Evolutionary conservation across 2,888 invertebrate genomes (phyloP), one percentile per base, ranked within the genome.

Genomic region (Lomographa bimaculata): DNA sequence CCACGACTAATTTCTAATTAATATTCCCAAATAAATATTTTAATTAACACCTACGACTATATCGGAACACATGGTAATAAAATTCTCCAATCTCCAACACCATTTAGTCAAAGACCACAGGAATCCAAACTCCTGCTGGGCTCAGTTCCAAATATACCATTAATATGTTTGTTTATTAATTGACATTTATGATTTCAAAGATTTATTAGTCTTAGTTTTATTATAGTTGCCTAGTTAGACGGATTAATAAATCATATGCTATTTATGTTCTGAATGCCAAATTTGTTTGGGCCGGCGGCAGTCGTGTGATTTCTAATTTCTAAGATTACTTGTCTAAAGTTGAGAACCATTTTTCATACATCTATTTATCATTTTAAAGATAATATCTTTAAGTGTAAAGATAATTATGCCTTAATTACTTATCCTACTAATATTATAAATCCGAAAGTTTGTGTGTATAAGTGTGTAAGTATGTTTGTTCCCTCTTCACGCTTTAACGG

Each of bases 1-100:
- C 21, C 34, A 46, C 21, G 26, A 42, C 35, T 36, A 47, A 51
- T 38, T 34, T 42, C 23, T 44, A 49, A 54, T 60, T 51, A 48
- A 58, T 54, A 58, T 52, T 51, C 33, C 27, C 28, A 46, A 43
- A 40, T 30, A 27, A 47, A 23, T 45, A 50, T 56, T 65, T 56
- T 53, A 63, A 67, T 67, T 64, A 62, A 57, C 65, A 60, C 62
- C 56, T 57, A 46, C 50, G 44, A 14, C 36, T 27, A 21, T 36
- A 32, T 27, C 23, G 23, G 18, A 43, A 54, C 9, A 8, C 7
- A 18, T 28, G 14, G 19, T 50, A 53, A 60, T 56, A 55, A 58
- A 64, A 41, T 46, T 46, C 41, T 44, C 61, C 61, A 50, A 49
- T 46, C 41, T 44, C 61, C 61, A 50, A 49, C 66, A 56, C 58